phyloP scores from a whole-genome alignment of 2,113 vertebrate species.

The Phaethornis superciliosus region DNA sequence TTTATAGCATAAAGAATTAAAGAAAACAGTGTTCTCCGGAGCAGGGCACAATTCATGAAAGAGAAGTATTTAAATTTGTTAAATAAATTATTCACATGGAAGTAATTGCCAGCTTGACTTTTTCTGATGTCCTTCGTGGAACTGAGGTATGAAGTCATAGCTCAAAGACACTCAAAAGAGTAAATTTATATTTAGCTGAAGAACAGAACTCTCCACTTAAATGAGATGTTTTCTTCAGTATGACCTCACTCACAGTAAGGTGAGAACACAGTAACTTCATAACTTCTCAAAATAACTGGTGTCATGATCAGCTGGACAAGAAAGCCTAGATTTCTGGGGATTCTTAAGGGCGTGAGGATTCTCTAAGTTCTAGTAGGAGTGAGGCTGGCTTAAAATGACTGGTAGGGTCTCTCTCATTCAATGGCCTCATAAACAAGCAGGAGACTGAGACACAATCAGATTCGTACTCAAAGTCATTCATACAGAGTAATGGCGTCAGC shows the following conservation, averaged over 20 bases:
- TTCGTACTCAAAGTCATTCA: neutral
- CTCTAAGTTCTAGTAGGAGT: neutral
- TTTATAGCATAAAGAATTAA: neutral
- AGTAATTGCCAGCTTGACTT: constrained; percentile 2
- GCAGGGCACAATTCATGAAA: neutral
- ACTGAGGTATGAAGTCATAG: neutral
- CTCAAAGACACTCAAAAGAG: neutral
- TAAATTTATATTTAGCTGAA: constrained; percentile 9
- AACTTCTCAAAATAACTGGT: neutral
- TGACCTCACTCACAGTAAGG: neutral
- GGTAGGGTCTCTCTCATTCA: neutral
- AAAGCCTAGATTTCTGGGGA: neutral
- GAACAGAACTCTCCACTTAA: neutral
- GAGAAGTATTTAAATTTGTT: neutral
- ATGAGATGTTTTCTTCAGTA: neutral
- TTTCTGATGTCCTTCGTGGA: neutral
- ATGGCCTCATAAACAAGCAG: neutral
- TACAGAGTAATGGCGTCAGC: neutral
- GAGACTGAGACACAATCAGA: neutral
- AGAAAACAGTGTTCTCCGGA: neutral
- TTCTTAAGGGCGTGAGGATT: neutral
- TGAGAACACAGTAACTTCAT: neutral
- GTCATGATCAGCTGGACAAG: neutral
- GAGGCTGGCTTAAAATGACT: neutral
- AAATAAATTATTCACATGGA: constrained; percentile 43